These are phyloP conservation scores for Uria lomvia DNA, from an alignment of 2,113 vertebrate species.

Conservation along the genomic window DNA sequence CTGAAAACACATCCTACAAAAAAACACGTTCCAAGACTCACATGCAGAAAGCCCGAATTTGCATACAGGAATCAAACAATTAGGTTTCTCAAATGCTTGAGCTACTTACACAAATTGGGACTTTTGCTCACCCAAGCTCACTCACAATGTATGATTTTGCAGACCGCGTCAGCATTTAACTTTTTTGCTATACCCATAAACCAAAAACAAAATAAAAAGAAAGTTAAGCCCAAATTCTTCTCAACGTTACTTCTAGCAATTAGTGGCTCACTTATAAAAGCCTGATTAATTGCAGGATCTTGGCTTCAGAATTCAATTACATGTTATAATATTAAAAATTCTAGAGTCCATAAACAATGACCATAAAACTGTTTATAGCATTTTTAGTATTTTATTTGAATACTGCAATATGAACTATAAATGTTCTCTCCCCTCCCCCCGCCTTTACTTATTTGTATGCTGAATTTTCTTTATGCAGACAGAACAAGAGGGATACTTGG, in stretches of 20 bases:
- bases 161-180: neutral
- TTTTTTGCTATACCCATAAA: neutral
- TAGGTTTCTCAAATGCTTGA: neutral
- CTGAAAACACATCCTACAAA: neutral
- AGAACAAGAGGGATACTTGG: neutral
- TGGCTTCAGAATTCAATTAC: constrained; percentile 51
- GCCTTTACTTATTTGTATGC: neutral
- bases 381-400: constrained; percentile 53
- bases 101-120: neutral
- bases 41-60: neutral
- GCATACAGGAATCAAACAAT: neutral
- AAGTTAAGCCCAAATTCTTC: neutral
- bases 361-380: constrained; percentile 36
- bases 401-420: neutral
- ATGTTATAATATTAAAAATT: constrained; percentile 38
- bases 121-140: neutral
- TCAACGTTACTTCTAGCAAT: neutral
- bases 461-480: neutral
- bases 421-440: neutral
- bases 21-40: neutral
- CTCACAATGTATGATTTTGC: neutral
- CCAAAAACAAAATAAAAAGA: neutral
- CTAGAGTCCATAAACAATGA: constrained; percentile 54
- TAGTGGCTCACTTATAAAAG: neutral
- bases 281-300: constrained; percentile 37